phyloP scores from a whole-genome alignment of 2,113 vertebrate genomes.

The Podocnemis expansa region DNA sequence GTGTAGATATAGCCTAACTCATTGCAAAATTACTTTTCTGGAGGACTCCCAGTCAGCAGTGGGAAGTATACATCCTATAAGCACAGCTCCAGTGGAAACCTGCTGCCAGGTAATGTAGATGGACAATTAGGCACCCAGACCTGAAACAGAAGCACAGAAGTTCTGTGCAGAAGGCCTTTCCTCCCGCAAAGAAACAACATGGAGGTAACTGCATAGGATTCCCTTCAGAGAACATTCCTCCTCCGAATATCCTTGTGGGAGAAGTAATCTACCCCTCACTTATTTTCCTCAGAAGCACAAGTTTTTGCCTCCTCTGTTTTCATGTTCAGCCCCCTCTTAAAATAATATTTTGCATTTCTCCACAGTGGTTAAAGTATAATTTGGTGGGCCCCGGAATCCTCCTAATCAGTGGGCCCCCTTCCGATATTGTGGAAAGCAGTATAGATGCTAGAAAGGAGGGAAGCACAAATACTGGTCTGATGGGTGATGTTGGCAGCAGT shows the following conservation, averaged over 20 bases:
- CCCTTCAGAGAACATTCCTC: background rate
- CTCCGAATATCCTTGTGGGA: background rate
- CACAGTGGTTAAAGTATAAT: no score
- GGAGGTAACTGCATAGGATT: background rate
- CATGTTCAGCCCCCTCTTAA: background rate
- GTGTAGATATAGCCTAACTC: no score
- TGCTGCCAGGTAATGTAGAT: background rate
- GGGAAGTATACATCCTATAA: background rate
- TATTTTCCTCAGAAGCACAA: background rate
- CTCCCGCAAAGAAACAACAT: background rate
- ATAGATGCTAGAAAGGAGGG: no score
- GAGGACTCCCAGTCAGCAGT: no score
- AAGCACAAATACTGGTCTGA: no score
- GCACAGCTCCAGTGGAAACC: background rate
- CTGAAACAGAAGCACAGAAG: background rate
- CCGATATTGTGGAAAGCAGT: no score
- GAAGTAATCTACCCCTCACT: background rate
- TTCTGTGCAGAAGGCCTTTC: background rate
- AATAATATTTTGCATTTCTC: background rate
- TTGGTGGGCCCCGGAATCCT: no score
- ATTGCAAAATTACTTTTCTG: background rate
- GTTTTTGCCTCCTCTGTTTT: background rate
- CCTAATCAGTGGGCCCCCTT: no score
- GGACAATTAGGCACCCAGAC: background rate
- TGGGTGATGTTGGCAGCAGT: no score